These are phyloP conservation scores for Brachyhypopomus occidentalis DNA, from an alignment of 2,113 vertebrate genomes.

Conservation along the genomic window DNA sequence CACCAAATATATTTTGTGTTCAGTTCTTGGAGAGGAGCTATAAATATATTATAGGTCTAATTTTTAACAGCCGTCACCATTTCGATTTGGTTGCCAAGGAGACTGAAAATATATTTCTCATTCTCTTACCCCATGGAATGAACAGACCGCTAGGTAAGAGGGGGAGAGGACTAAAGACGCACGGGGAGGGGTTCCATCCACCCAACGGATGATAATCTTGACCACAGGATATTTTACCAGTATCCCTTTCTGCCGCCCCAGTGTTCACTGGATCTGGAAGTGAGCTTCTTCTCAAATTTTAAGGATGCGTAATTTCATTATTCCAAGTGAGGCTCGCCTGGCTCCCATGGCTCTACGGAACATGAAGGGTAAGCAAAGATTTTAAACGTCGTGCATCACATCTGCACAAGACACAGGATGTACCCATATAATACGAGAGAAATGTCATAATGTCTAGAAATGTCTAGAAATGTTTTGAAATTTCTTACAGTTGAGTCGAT, in stretches of 20 bases:
- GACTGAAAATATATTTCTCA: conserved; percentile 21
- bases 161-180: background rate
- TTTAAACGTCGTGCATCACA: no score
- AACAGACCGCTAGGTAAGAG: background rate
- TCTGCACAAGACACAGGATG: no score
- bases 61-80: conserved; percentile 13
- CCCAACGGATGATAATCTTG: background rate
- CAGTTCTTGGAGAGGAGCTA: background rate
- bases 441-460: no score
- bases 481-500: no score
- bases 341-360: background rate
- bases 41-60: background rate
- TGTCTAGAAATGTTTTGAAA: no score
- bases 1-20: background rate
- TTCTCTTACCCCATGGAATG: background rate
- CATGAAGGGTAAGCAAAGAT: background rate
- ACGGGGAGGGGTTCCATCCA: background rate
- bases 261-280: background rate
- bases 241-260: background rate
- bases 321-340: background rate
- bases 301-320: no score
- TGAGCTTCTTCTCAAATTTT: no score
- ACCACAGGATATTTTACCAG: conserved; percentile 5
- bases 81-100: conserved; percentile 23
- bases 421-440: no score